Base-by-base conservation (phyloP, 2,888 invertebrate genomes). In the Ganaspis brasiliensis region DNA sequence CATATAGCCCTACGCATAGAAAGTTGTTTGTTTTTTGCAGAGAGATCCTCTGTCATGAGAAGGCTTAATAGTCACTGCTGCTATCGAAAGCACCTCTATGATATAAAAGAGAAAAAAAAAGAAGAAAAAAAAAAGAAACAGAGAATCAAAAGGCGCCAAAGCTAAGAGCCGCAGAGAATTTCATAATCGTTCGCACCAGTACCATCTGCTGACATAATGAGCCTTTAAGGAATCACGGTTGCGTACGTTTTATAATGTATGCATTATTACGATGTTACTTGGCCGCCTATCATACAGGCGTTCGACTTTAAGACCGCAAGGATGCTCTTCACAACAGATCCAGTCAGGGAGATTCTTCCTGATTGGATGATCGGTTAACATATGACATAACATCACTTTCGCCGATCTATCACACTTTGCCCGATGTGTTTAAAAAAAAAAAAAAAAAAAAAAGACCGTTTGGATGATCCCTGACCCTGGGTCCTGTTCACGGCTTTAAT, bases 341-440 rank as follows among this genome's bases (percentile, higher is more conserved):
- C 40, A 63, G 9, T 67, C 24, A 24, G 45, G 45, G 24, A 67
- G 45, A 75, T 79, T 78, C 78, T 82, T 82, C 81, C 81, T 75
- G 81, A 80, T 81, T 72, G 72, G 76, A 75, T 49, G 56, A 73
- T 73, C 67, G 67, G 55, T 45, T 75, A 63, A 55, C 73, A 71
- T 45, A 77, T 86, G 86, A 86, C 83, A 82, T 84, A 86, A 87
- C 84, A 76, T 80, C 81, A 84, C 87, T 87, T 87, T 87, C 87
- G 86, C 87, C 84, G 80, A 86, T 87, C 85, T 83, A 85, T 87
- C 87, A 87, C 80, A 85, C 81, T 81, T 84, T 75, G 82, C 82
- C 82, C 56, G 72, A 61, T 70, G 40, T 19, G 24, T n/a, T 37
- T 37, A 40, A 40, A 40, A 40, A 40, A 40, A 40, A 40, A 10